These are phyloP conservation scores for Emydoidea blandingii DNA, from an alignment of 2,797 vertebrate genomes.

Conservation along the genomic window DNA sequence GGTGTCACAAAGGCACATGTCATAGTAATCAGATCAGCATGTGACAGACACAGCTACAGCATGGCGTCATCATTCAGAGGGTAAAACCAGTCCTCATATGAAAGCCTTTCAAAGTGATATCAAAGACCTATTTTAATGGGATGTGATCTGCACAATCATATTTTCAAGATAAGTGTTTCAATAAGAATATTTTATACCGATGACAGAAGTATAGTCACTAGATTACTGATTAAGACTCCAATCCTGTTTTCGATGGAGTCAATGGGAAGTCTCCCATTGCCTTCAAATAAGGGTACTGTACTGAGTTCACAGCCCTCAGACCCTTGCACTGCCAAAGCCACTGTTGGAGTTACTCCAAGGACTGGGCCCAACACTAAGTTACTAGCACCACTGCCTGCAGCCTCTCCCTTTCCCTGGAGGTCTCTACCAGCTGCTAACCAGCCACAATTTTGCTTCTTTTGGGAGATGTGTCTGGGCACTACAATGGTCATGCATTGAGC, in stretches of 20 bases:
- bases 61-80: background rate
- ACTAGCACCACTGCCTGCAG: background rate
- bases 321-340: background rate
- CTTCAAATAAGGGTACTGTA: background rate
- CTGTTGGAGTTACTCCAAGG: background rate
- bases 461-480: background rate
- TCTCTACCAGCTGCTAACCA: background rate
- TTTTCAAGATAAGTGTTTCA: background rate
- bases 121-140: background rate
- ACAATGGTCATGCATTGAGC: background rate
- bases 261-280: background rate
- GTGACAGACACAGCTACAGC: no score
- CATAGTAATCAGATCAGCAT: background rate
- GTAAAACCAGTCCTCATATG: background rate
- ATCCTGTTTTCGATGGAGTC: background rate
- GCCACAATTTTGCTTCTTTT: background rate
- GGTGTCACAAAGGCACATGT: background rate
- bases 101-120: background rate
- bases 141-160: background rate
- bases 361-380: background rate
- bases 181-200: background rate
- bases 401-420: background rate
- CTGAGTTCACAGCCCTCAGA: background rate
- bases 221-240: background rate
- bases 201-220: background rate